Evolutionary conservation across 2,797 vertebrate genomes (phyloP).

Genomic region (Eupleurogrammus muticus): DNA sequence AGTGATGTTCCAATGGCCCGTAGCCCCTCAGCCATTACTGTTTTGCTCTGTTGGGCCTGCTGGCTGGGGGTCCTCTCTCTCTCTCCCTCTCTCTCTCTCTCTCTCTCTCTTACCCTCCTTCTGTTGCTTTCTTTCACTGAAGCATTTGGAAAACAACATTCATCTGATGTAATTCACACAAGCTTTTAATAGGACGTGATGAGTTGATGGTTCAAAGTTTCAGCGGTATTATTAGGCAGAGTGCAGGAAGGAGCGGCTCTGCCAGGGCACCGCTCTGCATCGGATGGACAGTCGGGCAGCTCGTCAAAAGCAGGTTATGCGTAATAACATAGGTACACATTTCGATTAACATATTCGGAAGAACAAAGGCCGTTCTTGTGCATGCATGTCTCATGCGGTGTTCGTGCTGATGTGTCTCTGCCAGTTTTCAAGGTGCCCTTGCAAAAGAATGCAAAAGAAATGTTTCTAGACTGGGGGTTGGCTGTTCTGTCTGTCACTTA

Average conservation of each 20-base stretch:
- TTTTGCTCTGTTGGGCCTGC: constrained; percentile 53
- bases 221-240: constrained; percentile 35
- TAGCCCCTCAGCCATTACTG: constrained; percentile 55
- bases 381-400: constrained; percentile 33
- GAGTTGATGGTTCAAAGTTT: constrained; percentile 62
- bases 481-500: constrained; percentile 55
- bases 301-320: neutral
- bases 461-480: constrained; percentile 40
- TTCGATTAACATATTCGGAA: constrained; percentile 29
- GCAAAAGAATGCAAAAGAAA: constrained; percentile 66
- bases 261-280: constrained; percentile 8
- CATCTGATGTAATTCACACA: constrained; percentile 45
- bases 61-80: constrained; percentile 40
- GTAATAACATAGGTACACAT: neutral
- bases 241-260: constrained; percentile 12
- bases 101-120: neutral
- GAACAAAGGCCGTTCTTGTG: constrained; percentile 18
- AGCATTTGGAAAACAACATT: constrained; percentile 67
- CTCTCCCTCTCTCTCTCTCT: neutral
- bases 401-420: constrained; percentile 37
- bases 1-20: constrained; percentile 59
- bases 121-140: constrained; percentile 50
- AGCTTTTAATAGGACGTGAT: constrained; percentile 72
- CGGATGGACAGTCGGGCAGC: neutral
- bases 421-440: constrained; percentile 77